Percentiles rank a stretch among this genome's conserved stretches.
Evolutionary conservation across 2,797 vertebrate species (phyloP).

Genomic region (Jordanella pulchra): DNA sequence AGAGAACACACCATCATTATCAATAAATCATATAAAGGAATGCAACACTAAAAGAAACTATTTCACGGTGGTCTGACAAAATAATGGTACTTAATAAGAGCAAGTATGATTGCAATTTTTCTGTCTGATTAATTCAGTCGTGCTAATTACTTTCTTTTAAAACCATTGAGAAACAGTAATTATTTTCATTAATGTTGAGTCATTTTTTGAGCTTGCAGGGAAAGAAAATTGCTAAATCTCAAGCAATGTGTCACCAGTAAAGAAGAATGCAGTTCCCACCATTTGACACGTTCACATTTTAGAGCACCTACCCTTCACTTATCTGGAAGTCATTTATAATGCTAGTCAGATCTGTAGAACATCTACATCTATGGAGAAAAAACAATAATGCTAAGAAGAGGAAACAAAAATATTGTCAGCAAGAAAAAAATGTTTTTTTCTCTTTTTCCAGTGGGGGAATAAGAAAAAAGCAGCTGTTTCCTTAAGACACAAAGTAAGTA

Average conservation of each 20-base stretch:
- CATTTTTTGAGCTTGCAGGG: slow-evolving; percentile 35
- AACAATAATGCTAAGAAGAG: not conserved
- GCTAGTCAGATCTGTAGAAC: not conserved
- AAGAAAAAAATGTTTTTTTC: not conserved
- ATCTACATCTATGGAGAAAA: not conserved
- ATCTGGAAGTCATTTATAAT: slow-evolving; percentile 4
- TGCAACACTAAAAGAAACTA: slow-evolving; percentile 50
- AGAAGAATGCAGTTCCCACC: slow-evolving; percentile 39
- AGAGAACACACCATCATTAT: slow-evolving; percentile 43
- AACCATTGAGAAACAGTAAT: slow-evolving; percentile 58
- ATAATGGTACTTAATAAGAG: slow-evolving; percentile 75
- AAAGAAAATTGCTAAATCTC: slow-evolving; percentile 27
- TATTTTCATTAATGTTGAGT: slow-evolving; percentile 60
- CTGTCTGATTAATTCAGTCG: slow-evolving; percentile 73
- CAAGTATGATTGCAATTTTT: slow-evolving; percentile 73
- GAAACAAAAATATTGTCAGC: not conserved
- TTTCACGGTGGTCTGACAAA: slow-evolving; percentile 69
- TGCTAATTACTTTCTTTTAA: slow-evolving; percentile 70
- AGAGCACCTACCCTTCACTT: slow-evolving; percentile 12
- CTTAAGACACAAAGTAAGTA: not conserved
- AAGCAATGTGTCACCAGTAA: slow-evolving; percentile 20
- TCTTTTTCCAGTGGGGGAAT: not conserved
- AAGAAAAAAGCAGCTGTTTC: not conserved
- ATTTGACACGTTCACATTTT: slow-evolving; percentile 22
- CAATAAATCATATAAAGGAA: slow-evolving; percentile 48